A percentile compares a stretch with the other conserved stretches of the same genome.
phyloP scores from a whole-genome alignment of 2,113 vertebrate species.

The Telmatochromis sp. region DNA sequence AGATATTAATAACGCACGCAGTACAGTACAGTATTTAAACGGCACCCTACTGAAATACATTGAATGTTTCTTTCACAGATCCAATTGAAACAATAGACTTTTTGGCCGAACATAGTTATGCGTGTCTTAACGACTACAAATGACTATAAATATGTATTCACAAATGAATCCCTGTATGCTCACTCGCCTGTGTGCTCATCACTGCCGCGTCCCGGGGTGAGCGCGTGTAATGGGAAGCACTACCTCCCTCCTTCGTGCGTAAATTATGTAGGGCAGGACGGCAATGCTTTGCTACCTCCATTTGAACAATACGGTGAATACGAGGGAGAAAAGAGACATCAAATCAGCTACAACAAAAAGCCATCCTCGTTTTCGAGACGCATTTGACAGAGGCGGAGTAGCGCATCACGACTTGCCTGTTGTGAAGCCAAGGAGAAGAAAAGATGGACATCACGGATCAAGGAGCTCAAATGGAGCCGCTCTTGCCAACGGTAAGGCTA shows the following conservation, averaged over 20 bases:
- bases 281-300: conserved; percentile 41
- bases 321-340: background rate
- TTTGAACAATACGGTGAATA: conserved; percentile 31
- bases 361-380: background rate
- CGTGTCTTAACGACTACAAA: background rate
- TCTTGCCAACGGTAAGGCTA: conserved; percentile 84
- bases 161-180: background rate
- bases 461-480: conserved; percentile 95
- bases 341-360: background rate
- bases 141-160: background rate
- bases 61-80: background rate
- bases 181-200: background rate
- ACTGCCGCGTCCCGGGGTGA: background rate
- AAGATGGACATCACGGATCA: conserved; percentile 93
- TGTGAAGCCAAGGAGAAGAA: conserved; percentile 44
- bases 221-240: conserved; percentile 35
- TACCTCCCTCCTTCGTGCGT: conserved; percentile 60
- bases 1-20: background rate
- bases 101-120: background rate
- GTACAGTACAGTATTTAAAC: background rate
- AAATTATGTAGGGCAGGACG: conserved; percentile 65
- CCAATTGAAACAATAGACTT: background rate
- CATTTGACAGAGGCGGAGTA: conserved; percentile 20
- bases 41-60: background rate
- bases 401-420: conserved; percentile 24